Conservation (phyloP, 2,888 invertebrate species). For the Willowsia nigromaculata region DNA sequence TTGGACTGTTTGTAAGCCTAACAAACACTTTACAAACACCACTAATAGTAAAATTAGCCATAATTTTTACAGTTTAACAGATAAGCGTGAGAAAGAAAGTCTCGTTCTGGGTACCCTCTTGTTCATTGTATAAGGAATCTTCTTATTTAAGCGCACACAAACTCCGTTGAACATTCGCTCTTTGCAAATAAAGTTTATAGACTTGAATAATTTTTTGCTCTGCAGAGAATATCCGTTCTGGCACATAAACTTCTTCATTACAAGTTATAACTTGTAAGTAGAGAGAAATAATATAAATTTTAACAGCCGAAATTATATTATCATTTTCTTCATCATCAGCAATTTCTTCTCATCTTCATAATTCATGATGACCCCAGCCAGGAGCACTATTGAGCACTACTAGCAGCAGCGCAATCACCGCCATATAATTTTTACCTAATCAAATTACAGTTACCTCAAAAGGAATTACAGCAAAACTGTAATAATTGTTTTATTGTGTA, state of each 20-base stretch:
- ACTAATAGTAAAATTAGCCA: not conserved
- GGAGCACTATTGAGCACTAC: not conserved
- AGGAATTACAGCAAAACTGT: not conserved
- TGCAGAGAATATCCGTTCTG: slow-evolving; percentile 10
- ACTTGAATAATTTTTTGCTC: not conserved
- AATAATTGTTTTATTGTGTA: slow-evolving; percentile 25
- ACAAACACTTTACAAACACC: slow-evolving; percentile 13
- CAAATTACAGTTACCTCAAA: slow-evolving; percentile 49
- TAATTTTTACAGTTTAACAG: slow-evolving; percentile 41
- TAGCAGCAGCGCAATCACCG: not conserved
- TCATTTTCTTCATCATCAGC: not conserved
- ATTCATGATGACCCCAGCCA: not conserved
- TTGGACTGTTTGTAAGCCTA: not conserved
- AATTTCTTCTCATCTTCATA: not conserved
- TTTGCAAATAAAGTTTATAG: too few relatives aligned
- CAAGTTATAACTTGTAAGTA: not conserved
- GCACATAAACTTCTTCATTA: slow-evolving; percentile 18
- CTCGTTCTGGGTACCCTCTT: not conserved
- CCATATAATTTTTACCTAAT: slow-evolving; percentile 9
- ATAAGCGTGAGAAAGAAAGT: slow-evolving; percentile 65
- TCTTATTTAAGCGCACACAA: not conserved
- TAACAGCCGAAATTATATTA: not conserved
- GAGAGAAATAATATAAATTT: not conserved
- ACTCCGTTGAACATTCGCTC: too few relatives aligned
- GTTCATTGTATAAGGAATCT: not conserved